These are phyloP conservation scores for Oryzias curvinotus DNA, from an alignment of 2,113 vertebrate genomes.

Conservation along the genomic window DNA sequence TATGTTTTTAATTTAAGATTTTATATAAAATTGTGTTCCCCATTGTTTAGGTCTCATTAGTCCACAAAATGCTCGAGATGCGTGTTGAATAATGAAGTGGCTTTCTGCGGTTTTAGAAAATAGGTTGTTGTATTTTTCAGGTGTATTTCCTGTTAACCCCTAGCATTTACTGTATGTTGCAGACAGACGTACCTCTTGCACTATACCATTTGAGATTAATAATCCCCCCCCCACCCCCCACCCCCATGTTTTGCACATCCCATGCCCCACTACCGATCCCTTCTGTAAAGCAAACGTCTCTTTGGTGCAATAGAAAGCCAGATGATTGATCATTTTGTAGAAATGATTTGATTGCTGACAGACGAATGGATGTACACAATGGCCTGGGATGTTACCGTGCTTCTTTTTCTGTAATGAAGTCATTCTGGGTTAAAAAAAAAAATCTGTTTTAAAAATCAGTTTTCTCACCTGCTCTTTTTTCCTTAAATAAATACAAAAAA, in stretches of 20 bases:
- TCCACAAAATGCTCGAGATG: background rate
- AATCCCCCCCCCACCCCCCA: conserved; percentile 40
- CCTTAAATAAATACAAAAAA: conserved; percentile 18
- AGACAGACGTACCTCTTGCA: conserved; percentile 66
- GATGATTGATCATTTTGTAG: conserved; percentile 63
- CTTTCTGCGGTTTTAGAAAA: conserved; percentile 28
- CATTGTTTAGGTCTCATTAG: background rate
- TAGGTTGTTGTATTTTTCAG: conserved; percentile 27
- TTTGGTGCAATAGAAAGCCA: conserved; percentile 74
- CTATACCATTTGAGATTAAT: conserved; percentile 70
- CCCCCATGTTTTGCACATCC: conserved; percentile 66
- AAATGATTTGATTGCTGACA: conserved; percentile 69
- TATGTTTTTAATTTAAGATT: background rate
- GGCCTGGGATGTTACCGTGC: conserved; percentile 48
- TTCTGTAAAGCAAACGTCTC: conserved; percentile 65
- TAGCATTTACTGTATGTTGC: conserved; percentile 58
- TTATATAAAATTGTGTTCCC: background rate
- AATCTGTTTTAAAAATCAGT: too few species aligned
- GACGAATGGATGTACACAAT: conserved; percentile 68
- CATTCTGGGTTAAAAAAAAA: too few species aligned
- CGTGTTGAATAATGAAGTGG: conserved; percentile 21
- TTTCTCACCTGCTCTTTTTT: background rate
- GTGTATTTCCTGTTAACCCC: conserved; percentile 38
- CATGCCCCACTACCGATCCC: conserved; percentile 43
- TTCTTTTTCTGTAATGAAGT: conserved; percentile 5